Conservation (phyloP, 2,888 invertebrate genomes). For the Tricholauxania praeusta region DNA sequence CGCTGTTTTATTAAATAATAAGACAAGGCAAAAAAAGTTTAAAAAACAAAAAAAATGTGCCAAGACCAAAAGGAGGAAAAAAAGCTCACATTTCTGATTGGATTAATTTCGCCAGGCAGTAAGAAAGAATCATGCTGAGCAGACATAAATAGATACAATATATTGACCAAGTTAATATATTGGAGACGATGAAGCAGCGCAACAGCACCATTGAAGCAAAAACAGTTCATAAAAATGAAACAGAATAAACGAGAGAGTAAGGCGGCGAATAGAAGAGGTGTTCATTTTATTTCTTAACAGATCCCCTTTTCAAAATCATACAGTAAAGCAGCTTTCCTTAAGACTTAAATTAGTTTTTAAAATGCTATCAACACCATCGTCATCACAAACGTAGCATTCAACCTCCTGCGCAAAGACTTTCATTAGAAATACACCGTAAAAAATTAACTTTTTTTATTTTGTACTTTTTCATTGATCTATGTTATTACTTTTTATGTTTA, state of each 20-base stretch:
- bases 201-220: too few relatives aligned
- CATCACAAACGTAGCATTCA: neutral
- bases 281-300: too few relatives aligned
- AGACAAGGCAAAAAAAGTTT: too few relatives aligned
- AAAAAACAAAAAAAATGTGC: neutral
- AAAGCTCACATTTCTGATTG: conserved; percentile 6
- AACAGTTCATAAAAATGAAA: neutral
- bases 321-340: neutral
- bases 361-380: neutral
- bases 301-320: too few relatives aligned
- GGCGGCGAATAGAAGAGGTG: neutral
- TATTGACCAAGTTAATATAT: conserved; percentile 16
- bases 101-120: conserved; percentile 20
- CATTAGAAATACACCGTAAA: too few relatives aligned
- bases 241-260: neutral
- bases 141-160: neutral
- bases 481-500: too few relatives aligned
- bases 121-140: too few relatives aligned
- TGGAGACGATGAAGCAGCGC: neutral
- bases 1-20: too few relatives aligned
- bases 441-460: too few relatives aligned
- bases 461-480: too few relatives aligned
- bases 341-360: conserved; percentile 4
- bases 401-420: neutral
- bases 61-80: neutral